Base-by-base conservation (phyloP, 2,113 vertebrate genomes). In the Trichomycterus rosablanca region DNA sequence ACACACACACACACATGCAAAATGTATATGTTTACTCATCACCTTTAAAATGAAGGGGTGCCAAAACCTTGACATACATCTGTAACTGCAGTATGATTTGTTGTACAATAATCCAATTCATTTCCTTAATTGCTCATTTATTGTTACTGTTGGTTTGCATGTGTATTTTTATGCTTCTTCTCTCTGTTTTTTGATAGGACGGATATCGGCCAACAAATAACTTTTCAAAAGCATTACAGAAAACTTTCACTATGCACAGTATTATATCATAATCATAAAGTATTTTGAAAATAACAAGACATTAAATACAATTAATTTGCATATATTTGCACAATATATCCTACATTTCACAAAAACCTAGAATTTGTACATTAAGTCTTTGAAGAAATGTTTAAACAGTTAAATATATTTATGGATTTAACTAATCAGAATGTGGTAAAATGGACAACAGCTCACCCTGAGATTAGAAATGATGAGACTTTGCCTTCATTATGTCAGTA, bases 391-490 rank as follows among this genome's bases (percentile, higher is more conserved):
- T 52, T 59, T 23, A 5, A n/a, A 52, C 34, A 7, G 40, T 42
- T 59, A n/a, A 34, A 35, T 24, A 61, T 56, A 44, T 43, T 14
- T 19, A 71, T 71, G 53, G 60, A 72, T 3, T 52, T 83, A 79
- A 75, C 34, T 62, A 56, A 42, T 72, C 26, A 7, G 69, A 76
- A 51, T 19, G 62, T 16, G 63, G 76, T 54, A 11, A 59, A 55
- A 19, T 24, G 18, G 3, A 18, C 30, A 15, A 49, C 34, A 14
- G 63, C 12, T 43, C 58, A 35, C 2, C 39, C 39, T 26, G 15
- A 14, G 10, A 7, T n/a, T 12, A n/a, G 19, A 57, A 37, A 60
- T 32, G 24, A 60, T 43, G 55, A 22, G 15, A 15, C 22, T 34
- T 37, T n/a, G 14, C 1, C 24, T 14, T 44, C 15, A n/a, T n/a